phyloP scores from a whole-genome alignment of 2,113 vertebrate genomes.

The Tragulus kanchil region DNA sequence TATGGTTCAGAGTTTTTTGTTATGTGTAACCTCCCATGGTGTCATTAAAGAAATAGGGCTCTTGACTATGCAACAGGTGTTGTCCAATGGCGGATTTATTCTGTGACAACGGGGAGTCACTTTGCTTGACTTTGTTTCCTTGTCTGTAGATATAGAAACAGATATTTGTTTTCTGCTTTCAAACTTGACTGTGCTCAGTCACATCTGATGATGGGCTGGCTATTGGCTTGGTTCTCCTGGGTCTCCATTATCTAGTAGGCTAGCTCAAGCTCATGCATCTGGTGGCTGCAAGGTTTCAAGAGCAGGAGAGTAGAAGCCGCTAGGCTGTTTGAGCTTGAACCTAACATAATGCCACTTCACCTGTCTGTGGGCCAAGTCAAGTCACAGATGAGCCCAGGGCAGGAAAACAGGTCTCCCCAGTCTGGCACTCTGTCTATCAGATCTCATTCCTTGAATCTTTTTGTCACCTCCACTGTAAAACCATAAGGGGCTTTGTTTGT shows the following conservation, averaged over 20 bases:
- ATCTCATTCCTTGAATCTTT: too few species aligned
- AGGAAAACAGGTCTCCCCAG: background rate
- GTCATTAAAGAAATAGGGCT: background rate
- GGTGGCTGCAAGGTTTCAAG: background rate
- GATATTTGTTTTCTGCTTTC: background rate
- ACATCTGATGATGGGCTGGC: background rate
- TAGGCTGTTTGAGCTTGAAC: background rate
- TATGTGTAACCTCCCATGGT: fast-evolving
- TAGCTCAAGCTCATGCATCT: background rate
- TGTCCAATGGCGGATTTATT: background rate
- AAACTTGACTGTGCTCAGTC: background rate
- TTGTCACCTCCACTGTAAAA: too few species aligned
- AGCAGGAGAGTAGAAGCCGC: too few species aligned
- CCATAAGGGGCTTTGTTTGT: too few species aligned
- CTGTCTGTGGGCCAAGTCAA: background rate
- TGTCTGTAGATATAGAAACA: background rate
- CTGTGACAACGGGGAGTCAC: background rate
- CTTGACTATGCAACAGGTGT: background rate
- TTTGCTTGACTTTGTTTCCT: background rate
- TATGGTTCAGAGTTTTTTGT: too few species aligned
- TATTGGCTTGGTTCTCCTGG: too few species aligned
- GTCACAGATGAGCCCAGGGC: background rate
- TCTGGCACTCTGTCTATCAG: too few species aligned
- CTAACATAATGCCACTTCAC: fast-evolving
- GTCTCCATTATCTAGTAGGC: fast-evolving